Base-by-base conservation (phyloP, 2,797 vertebrate species). In the Danio jaintianensis region DNA sequence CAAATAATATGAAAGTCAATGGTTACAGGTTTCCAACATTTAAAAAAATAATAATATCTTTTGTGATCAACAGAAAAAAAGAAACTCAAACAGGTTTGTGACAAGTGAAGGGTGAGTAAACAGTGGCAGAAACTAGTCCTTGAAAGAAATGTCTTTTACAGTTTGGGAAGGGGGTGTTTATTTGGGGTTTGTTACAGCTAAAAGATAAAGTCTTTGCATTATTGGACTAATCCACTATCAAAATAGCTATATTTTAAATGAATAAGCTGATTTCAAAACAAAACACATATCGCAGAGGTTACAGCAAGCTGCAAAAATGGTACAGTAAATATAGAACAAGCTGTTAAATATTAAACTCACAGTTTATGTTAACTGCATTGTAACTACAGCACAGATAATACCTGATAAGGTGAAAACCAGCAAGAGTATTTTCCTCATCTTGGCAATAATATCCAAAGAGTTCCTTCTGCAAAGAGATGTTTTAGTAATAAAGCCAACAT, bases 341-440 rank as follows among this genome's bases (percentile, higher is more conserved):
- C 20, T 13, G 15, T 47, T 48, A 61, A 47, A 48, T 43, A 59
- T 40, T 56, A 56, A 55, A 40, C 50, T 1, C 53, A 58, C 11
- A 16, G 5, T 42, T 55, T 18, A 48, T 74, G 29, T 59, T 79
- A 79, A 86, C 90, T 89, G 82, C 2, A 79, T 73, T 40, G 4
- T 7, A 75, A 76, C 38, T 9, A 2, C 9, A 36, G 22, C 22
- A 53, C 13, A 47, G 3, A 43, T 71, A 74, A 80, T 87, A 93
- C 92, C 90, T 89, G 90, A 29, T 0, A 92, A 22, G 42, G 69
- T 84, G 55, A 91, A 6, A 13, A 74, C 77, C 22, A 93, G 67
- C 3, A 89, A 70, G 0, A 42, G 15, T 56, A 88, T 58, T 0
- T 9, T 82, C 84, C 86, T 91, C 90, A 76, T 66, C 13, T 43